Evolutionary conservation across 2,113 vertebrate species (phyloP).

Genomic region (Tor tambroides): DNA sequence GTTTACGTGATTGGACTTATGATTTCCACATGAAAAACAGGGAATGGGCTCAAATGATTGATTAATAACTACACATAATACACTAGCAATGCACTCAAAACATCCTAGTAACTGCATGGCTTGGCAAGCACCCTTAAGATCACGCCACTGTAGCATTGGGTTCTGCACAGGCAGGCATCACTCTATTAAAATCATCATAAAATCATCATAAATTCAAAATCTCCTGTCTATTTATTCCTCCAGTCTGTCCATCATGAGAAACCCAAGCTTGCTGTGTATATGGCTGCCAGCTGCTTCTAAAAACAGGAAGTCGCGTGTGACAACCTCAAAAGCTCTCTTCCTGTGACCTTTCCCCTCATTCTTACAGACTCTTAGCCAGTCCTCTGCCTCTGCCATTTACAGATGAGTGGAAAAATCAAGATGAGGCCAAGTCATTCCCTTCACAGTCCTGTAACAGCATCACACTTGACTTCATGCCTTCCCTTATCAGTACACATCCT

Average conservation of each 20-base stretch:
- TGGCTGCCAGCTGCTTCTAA: not conserved
- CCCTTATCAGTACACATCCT: not conserved
- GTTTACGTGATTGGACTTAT: not conserved
- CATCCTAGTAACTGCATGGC: not conserved
- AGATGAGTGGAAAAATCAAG: not conserved
- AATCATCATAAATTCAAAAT: not conserved
- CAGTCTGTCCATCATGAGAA: not conserved
- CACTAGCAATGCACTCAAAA: not conserved
- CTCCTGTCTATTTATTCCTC: not conserved
- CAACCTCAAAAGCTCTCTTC: not conserved
- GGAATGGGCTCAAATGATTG: not conserved
- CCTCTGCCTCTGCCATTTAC: not conserved
- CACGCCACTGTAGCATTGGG: not conserved
- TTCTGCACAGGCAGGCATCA: not conserved
- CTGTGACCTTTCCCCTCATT: constrained; percentile 15
- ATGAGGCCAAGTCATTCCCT: not conserved
- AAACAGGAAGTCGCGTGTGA: constrained; percentile 2
- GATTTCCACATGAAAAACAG: not conserved
- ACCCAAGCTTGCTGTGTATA: not conserved
- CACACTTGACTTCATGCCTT: not conserved
- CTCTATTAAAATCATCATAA: not conserved
- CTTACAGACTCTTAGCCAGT: not conserved
- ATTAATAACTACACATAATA: not conserved
- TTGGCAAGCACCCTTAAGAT: not conserved
- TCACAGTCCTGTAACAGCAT: not conserved